Evolutionary conservation across 2,113 vertebrate genomes (phyloP), one percentile per base, ranked within the genome.

Genomic region (Scytalopus superciliaris): DNA sequence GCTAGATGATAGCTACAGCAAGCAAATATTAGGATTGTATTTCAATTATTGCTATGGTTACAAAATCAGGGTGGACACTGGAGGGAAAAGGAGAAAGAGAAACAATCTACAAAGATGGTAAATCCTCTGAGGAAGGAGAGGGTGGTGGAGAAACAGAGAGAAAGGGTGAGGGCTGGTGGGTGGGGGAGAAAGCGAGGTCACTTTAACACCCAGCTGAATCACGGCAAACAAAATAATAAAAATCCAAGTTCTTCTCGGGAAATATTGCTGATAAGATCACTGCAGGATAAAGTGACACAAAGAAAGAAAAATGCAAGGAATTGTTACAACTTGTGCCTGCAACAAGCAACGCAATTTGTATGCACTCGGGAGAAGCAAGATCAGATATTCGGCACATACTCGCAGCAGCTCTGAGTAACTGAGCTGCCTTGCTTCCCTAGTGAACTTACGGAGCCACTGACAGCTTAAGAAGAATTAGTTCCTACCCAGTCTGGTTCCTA

Each of bases 11-110:
- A 95, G 94, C 86, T 93, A 84, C 74, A 56, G 89, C 28, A 53
- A 96, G 92, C 90, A 97, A 97, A 97, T 96, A 94, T 55, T 86
- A 86, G 90, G 93, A 93, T 92, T 97, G 77, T 93, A 82, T 97
- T 98, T 96, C 97, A 97, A 72, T 96, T 96, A 85, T 96, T 96
- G 72, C 96, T 92, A 97, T 97, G 97, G 98, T 97, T 97, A 97
- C 98, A 94, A 91, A 96, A 96, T 94, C 90, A 96, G 98, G 93
- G 97, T 87, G 97, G 97, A 98, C 94, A 91, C 96, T 50, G 68
- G 81, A 76, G 90, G 78, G 91, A 95, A 96, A 90, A 63, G 50
- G 79, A 93, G 73, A 91, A 91, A 76, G 53, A 94, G 97, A 96
- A 97, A 95, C 70, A 96, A 95, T 96, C 76, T 50, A 70, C 62